Percentiles rank a stretch among this genome's conserved stretches.
These are phyloP conservation scores for Ips typographus DNA, from an alignment of 1,140 invertebrate species.

Conservation along the genomic window DNA sequence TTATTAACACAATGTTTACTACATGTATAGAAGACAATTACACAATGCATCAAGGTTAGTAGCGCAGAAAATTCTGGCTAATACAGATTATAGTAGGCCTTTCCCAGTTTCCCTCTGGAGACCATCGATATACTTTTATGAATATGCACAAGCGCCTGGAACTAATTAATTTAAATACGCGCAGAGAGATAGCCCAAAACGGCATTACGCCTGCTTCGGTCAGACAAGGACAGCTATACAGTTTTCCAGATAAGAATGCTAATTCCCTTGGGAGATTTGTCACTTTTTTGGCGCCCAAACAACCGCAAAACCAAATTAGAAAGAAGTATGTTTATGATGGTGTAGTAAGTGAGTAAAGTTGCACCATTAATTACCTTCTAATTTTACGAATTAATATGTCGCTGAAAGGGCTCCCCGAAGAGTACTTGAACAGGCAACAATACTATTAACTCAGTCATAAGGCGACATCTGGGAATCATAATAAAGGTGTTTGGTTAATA, in stretches of 20 bases:
- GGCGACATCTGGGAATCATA: neutral
- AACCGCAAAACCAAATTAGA: too few relatives aligned
- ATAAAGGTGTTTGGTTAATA: neutral
- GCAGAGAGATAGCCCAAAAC: slow-evolving; percentile 30
- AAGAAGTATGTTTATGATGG: too few relatives aligned
- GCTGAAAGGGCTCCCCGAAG: neutral
- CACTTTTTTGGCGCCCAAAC: neutral
- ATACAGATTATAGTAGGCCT: neutral
- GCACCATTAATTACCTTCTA: slow-evolving; percentile 1
- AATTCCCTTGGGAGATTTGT: slow-evolving; percentile 24
- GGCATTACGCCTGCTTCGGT: slow-evolving; percentile 22
- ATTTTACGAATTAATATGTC: slow-evolving; percentile 2
- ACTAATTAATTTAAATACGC: slow-evolving; percentile 41
- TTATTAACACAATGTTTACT: too few relatives aligned
- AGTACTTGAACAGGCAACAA: slow-evolving; percentile 4
- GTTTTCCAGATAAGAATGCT: slow-evolving; percentile 22
- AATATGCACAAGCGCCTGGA: slow-evolving; percentile 40
- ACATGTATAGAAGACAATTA: too few relatives aligned
- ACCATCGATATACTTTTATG: slow-evolving; percentile 44
- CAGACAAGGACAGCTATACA: slow-evolving; percentile 20
- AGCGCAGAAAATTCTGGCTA: slow-evolving; percentile 15
- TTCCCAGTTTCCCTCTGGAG: slow-evolving; percentile 21
- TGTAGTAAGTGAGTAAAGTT: neutral
- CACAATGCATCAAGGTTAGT: too few relatives aligned
- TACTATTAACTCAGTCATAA: slow-evolving; percentile 2